phyloP scores from a whole-genome alignment of 2,888 invertebrate genomes.

The Lithophane leautieri region DNA sequence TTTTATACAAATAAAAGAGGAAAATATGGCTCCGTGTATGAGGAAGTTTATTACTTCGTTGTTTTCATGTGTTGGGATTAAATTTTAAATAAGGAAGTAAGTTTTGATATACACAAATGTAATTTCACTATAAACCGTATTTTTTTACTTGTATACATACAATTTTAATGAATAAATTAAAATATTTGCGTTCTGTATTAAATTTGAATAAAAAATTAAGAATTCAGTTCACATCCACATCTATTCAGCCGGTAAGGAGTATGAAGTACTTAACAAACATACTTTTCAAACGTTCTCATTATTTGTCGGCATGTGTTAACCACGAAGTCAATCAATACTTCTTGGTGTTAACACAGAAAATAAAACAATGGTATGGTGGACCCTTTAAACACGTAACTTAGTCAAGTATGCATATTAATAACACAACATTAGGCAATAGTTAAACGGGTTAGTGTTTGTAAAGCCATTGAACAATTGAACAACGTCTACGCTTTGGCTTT shows the following conservation, averaged over 20 bases:
- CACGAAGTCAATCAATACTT: not conserved
- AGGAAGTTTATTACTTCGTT: constrained; percentile 30
- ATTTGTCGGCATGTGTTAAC: not conserved
- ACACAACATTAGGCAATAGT: constrained; percentile 48
- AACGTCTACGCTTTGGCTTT: constrained; percentile 7
- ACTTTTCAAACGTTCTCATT: not conserved
- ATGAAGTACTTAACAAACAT: not conserved
- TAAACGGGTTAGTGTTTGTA: constrained; percentile 23
- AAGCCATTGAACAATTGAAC: constrained; percentile 46
- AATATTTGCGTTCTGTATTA: no score
- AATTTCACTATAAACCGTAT: not conserved
- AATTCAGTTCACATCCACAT: not conserved
- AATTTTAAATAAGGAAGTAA: constrained; percentile 25
- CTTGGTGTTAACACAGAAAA: not conserved
- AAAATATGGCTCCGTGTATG: constrained; percentile 33
- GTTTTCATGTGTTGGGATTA: constrained; percentile 25
- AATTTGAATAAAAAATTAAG: no score
- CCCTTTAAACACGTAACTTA: not conserved
- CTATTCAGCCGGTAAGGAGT: not conserved
- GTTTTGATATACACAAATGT: constrained; percentile 11
- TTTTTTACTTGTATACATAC: no score
- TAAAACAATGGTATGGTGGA: not conserved
- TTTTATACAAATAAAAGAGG: constrained; percentile 45
- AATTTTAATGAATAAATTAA: no score
- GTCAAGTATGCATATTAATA: constrained; percentile 49